Evolutionary conservation across 2,797 vertebrate species (phyloP), one percentile per base, ranked within the genome.

Genomic region (Gallinago nigripennis): DNA sequence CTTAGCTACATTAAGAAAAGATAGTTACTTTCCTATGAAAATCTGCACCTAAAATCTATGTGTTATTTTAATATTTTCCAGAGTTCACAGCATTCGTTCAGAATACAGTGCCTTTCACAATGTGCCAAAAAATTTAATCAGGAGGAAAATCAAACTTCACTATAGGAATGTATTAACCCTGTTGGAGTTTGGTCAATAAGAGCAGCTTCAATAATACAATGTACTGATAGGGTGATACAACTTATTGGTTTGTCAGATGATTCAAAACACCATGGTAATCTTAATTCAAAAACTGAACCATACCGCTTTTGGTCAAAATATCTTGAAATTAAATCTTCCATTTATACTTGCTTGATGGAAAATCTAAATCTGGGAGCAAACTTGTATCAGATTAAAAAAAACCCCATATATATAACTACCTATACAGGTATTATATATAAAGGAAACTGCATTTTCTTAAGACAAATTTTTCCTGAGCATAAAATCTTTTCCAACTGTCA

Each of bases 341-440:
- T 81, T 84, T 82, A 60, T 50, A 65, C 69, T 70, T 73, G 6
- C 17, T 9, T 57, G 10, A 23, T 16, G 79, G 12, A 66, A 86
- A 86, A 61, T 20, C 33, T 71, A 37, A 82, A 57, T 63, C 3
- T 8, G 14, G 17, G 35, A n/a, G 5, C 4, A 66, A 91, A 76
- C 53, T 19, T n/a, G 4, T 61, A 28, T 48, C 20, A 41, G 14
- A 58, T 33, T 46, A 46, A 86, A 82, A 54, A 31, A 43, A 28
- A 3, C 1, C 13, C 3, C 1, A 16, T 63, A 12, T 45, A 3
- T 48, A 43, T 54, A 20, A 9, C 3, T 53, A 33, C 9, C 78
- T 31, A 31, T 33, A 25, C 0, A 51, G 45, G 4, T n/a, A 10
- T 73, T 68, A 20, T 19, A 19, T 46, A 19, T 12, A 51, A 68